Base-by-base conservation (phyloP, 2,888 invertebrate genomes). In the Amphipyra tragopoginis region DNA sequence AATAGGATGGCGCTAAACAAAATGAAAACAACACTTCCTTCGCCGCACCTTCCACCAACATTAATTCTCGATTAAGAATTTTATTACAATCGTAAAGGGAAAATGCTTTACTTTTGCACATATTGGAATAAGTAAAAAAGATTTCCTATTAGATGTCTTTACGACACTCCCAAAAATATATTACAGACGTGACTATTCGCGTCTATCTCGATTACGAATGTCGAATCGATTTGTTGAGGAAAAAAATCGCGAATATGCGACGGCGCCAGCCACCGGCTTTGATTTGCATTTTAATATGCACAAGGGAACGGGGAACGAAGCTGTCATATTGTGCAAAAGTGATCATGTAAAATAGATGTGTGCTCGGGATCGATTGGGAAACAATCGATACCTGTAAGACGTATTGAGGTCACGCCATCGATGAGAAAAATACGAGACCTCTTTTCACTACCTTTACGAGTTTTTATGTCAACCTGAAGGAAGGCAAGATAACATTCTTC, bases 201-300 rank as follows among this genome's bases (percentile, higher is more conserved):
- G 87, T 85, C 87, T 83, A 83, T 85, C 82, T 82, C 85, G 86
- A 87, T 90, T 89, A 86, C 83, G 84, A 78, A 72, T 84, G 82
- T 79, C 75, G 84, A 80, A 87, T 88, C 88, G 87, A 89, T 90
- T 72, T 75, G 86, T 78, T 77, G 70, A 72, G 79, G 75, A 84
- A 89, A 86, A 65, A 88, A 89, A 69, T 60, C 61, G 63, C 43
- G 71, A 76, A 76, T 72, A 60, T 65, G 59, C 71, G 75, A 71
- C 81, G 76, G 64, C 73, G 71, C 76, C 79, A 68, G 77, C 77
- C 68, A 82, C 73, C 77, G 83, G 81, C 75, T 86, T 88, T 84
- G 85, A 93, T 94, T 94, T 93, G 92, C 93, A 94, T 94, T 93
- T 94, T 93, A 94, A 94, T 93, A 93, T 90, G 90, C 90, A 86